Conservation (phyloP, 1,140 invertebrate genomes). For the Cryptotermes secundus region DNA sequence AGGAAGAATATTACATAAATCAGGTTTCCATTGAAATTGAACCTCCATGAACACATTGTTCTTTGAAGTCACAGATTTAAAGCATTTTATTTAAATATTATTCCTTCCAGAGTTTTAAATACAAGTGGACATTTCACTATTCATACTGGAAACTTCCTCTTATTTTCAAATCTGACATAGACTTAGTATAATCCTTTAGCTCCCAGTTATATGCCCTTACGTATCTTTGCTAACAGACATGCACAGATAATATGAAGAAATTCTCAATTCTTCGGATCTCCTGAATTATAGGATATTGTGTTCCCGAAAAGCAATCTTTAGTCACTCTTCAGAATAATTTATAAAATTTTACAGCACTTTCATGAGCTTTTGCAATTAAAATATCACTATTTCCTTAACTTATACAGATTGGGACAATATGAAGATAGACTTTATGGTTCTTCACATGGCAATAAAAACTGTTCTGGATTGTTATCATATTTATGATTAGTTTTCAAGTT, state of each 20-base stretch:
- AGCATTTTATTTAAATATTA: background rate
- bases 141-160: background rate
- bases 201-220: background rate
- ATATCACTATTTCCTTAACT: background rate
- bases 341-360: background rate
- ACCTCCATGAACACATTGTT: background rate
- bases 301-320: background rate
- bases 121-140: background rate
- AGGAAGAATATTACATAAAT: background rate
- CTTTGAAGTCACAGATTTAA: background rate
- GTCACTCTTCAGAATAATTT: background rate
- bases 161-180: background rate
- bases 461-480: constrained; percentile 10
- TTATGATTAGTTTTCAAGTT: background rate
- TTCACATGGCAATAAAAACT: constrained; percentile 24
- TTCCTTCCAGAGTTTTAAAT: background rate
- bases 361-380: background rate
- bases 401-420: background rate
- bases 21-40: background rate
- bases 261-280: background rate
- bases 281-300: background rate
- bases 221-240: background rate
- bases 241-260: background rate
- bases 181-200: background rate
- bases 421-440: background rate